Evolutionary conservation across 2,888 invertebrate genomes (phyloP).

Genomic region (Dioctria rufipes): DNA sequence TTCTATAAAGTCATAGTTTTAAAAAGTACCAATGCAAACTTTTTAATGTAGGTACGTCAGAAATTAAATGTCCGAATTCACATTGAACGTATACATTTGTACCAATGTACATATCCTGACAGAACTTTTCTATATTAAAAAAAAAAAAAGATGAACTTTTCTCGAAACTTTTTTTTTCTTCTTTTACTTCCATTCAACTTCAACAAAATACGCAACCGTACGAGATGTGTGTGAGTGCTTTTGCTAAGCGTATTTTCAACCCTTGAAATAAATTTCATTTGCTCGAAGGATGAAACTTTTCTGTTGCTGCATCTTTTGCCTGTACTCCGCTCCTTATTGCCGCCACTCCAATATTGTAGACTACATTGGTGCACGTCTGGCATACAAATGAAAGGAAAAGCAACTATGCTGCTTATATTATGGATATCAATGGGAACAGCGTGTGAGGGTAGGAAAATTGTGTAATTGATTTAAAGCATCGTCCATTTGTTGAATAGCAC

Average conservation of each 20-base stretch:
- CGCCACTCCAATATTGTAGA: slow-evolving; percentile 37
- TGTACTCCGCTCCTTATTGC: neutral
- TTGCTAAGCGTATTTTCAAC: neutral
- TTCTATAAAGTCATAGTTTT: no score
- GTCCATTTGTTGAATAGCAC: slow-evolving; percentile 44
- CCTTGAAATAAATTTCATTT: slow-evolving; percentile 49
- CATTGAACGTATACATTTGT: no score
- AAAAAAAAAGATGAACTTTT: no score
- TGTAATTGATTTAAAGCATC: slow-evolving; percentile 46
- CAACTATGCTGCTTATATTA: neutral
- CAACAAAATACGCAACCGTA: no score
- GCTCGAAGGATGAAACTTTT: slow-evolving; percentile 51
- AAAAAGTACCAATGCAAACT: no score
- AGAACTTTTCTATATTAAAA: no score
- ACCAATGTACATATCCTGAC: no score
- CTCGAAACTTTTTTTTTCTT: no score
- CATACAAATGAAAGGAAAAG: slow-evolving; percentile 55
- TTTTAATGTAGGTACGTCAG: no score
- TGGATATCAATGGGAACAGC: slow-evolving; percentile 8
- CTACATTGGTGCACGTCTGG: slow-evolving; percentile 52
- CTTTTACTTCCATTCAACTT: no score
- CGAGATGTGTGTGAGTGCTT: no score
- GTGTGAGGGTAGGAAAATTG: slow-evolving; percentile 38
- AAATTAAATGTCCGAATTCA: no score
- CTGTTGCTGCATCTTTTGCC: slow-evolving; percentile 51